Conservation (phyloP, 1,140 invertebrate genomes). For the Heliconius hewitsoni region DNA sequence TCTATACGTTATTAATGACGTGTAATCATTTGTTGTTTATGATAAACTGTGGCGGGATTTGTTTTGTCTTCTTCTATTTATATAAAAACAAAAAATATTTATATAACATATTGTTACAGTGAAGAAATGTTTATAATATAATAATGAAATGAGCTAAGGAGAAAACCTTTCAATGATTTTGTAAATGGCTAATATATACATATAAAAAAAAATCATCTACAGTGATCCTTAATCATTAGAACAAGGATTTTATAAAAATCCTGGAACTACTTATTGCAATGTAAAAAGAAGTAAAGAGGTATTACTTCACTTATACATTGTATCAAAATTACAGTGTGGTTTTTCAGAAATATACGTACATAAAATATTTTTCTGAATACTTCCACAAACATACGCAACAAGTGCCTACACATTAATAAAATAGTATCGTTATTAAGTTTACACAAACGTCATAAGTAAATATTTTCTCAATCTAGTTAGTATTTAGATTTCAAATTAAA, state of each 20-base stretch:
- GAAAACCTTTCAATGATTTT: too few species aligned
- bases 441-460: constrained; percentile 21
- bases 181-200: too few species aligned
- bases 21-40: constrained; percentile 8
- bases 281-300: too few species aligned
- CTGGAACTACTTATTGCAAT: too few species aligned
- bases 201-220: too few species aligned
- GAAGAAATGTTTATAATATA: not conserved
- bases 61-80: not conserved
- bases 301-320: too few species aligned
- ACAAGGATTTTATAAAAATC: too few species aligned
- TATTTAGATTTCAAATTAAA: constrained; percentile 34
- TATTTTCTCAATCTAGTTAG: constrained; percentile 28
- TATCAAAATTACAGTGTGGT: too few species aligned
- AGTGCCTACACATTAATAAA: not conserved
- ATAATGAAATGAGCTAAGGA: too few species aligned
- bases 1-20: constrained; percentile 12
- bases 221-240: too few species aligned
- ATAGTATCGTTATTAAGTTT: constrained; percentile 10
- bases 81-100: not conserved
- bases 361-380: not conserved
- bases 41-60: not conserved
- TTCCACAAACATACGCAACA: not conserved
- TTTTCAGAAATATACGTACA: not conserved
- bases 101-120: not conserved